A percentile compares a stretch with the other conserved stretches of the same genome.
phyloP scores from a whole-genome alignment of 2,888 invertebrate genomes.

The Drosophila vallismaia region DNA sequence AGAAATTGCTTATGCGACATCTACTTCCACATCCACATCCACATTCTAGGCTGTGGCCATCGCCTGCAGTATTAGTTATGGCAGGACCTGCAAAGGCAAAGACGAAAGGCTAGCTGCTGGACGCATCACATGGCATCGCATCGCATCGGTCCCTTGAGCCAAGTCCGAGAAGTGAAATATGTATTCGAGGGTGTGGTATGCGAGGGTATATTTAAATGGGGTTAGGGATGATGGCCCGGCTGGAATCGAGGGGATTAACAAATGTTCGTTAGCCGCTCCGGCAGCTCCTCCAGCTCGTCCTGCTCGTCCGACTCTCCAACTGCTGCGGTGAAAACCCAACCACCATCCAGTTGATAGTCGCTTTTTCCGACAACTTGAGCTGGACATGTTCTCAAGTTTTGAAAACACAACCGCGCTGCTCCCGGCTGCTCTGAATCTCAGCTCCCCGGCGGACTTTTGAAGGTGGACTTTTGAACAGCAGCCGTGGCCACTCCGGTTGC shows the following conservation, averaged over 20 bases:
- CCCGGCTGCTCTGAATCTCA: constrained; percentile 31
- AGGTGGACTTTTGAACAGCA: constrained; percentile 24
- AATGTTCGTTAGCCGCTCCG: constrained; percentile 17
- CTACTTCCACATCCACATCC: constrained; percentile 76
- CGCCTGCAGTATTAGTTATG: constrained; percentile 73
- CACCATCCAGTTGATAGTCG: constrained; percentile 68
- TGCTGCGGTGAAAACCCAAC: constrained; percentile 54
- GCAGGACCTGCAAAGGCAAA: constrained; percentile 57
- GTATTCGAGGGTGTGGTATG: constrained; percentile 21
- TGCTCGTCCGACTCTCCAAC: neutral
- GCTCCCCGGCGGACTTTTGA: constrained; percentile 22
- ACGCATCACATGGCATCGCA: constrained; percentile 31
- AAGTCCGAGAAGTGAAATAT: constrained; percentile 47
- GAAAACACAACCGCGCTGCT: constrained; percentile 49
- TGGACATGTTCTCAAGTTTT: constrained; percentile 73
- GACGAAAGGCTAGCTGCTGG: constrained; percentile 53
- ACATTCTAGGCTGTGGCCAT: constrained; percentile 48
- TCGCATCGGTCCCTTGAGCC: constrained; percentile 41
- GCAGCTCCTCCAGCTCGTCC: constrained; percentile 3
- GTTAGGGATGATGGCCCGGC: neutral
- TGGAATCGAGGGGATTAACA: constrained; percentile 6
- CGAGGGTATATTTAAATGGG: constrained; percentile 33
- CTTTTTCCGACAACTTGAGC: constrained; percentile 78
- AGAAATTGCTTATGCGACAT: constrained; percentile 81
- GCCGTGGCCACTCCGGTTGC: constrained; percentile 12